These are phyloP conservation scores for Anas platyrhynchos DNA, from an alignment of 2,113 vertebrate species.

Conservation along the genomic window DNA sequence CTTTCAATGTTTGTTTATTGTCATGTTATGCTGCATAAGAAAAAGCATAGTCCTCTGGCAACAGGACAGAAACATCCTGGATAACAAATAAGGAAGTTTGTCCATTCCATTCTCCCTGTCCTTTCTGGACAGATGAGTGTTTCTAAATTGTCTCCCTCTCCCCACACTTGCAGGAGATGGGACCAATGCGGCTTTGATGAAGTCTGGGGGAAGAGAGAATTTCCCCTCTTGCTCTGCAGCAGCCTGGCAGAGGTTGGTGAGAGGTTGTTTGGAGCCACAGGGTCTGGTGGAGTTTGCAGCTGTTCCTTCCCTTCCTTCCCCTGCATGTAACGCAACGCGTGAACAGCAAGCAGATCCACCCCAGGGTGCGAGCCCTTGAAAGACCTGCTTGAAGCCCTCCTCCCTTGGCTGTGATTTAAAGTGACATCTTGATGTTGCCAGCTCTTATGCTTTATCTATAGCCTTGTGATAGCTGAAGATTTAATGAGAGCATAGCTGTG, in stretches of 20 bases:
- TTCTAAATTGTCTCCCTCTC: not conserved
- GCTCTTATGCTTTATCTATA: not conserved
- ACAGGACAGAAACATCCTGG: not conserved
- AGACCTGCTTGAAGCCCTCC: not conserved
- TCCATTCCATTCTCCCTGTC: not conserved
- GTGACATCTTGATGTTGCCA: not conserved
- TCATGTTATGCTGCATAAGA: not conserved
- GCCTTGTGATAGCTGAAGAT: not conserved
- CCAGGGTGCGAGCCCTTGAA: fast-evolving
- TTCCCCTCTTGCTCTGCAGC: not conserved
- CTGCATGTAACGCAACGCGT: fast-evolving
- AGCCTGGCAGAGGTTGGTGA: not conserved
- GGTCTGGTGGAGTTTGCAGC: not conserved
- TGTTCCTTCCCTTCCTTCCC: not conserved
- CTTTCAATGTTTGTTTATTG: not conserved
- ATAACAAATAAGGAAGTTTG: not conserved
- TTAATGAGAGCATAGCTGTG: not conserved
- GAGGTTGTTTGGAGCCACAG: not conserved
- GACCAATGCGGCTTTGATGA: not conserved
- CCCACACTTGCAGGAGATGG: fast-evolving
- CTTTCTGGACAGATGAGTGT: not conserved
- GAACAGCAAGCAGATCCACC: not conserved
- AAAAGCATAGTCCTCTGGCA: not conserved
- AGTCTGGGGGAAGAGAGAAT: not conserved
- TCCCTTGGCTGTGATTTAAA: not conserved